phyloP scores from a whole-genome alignment of 2,113 vertebrate genomes.

The Fregata magnificens region DNA sequence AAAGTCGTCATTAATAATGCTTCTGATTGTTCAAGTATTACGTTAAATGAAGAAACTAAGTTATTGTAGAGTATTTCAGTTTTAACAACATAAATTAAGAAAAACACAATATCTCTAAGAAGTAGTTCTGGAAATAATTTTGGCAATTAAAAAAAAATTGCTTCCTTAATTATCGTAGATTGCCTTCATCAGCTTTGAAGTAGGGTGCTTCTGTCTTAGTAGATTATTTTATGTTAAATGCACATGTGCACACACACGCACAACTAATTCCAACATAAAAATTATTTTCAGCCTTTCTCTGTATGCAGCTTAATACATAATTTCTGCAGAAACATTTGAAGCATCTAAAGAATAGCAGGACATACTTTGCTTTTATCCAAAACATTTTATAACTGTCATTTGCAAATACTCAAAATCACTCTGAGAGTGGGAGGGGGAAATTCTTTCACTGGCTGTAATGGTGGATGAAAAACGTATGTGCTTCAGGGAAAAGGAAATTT shows the following conservation, averaged over 20 bases:
- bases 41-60: not conserved
- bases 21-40: not conserved
- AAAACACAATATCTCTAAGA: not conserved
- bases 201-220: not conserved
- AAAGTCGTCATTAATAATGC: not conserved
- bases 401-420: not conserved
- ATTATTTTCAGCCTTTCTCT: not conserved
- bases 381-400: not conserved
- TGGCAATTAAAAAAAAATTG: not conserved
- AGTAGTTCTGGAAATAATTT: not conserved
- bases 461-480: not conserved
- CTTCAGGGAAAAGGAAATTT: not conserved
- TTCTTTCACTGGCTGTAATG: not conserved
- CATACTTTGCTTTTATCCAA: not conserved
- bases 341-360: not conserved
- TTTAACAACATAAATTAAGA: not conserved
- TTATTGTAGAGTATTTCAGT: not conserved
- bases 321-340: not conserved
- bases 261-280: not conserved
- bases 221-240: not conserved
- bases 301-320: not conserved
- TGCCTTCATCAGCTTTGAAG: not conserved
- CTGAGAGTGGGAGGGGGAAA: not conserved
- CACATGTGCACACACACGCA: not conserved
- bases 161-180: not conserved